phyloP scores from a whole-genome alignment of 2,113 vertebrate species.

The Saccopteryx bilineata region DNA sequence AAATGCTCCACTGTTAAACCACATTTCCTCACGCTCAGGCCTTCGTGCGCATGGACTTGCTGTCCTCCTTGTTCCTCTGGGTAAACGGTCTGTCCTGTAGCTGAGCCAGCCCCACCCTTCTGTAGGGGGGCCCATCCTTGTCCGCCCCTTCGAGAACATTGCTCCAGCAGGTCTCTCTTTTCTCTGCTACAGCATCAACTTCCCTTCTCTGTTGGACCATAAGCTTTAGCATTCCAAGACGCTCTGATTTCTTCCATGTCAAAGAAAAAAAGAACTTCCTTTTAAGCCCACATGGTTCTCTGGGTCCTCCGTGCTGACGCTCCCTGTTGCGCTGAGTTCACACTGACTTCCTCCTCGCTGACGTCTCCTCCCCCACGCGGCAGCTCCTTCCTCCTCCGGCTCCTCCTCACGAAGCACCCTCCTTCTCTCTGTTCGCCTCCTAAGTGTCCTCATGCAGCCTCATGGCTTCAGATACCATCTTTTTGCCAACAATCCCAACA shows the following conservation, averaged over 20 bases:
- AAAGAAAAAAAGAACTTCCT: neutral
- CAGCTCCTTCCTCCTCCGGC: neutral
- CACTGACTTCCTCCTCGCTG: neutral
- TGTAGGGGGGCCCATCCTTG: no score
- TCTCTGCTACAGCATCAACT: neutral
- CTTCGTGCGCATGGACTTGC: neutral
- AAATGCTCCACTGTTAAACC: no score
- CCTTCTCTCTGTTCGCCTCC: neutral
- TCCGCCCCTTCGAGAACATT: neutral
- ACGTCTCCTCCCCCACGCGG: no score
- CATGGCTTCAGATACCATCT: neutral
- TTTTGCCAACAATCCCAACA: neutral
- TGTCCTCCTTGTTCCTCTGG: neutral
- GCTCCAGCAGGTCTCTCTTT: rapidly evolving
- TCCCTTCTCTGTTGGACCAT: neutral
- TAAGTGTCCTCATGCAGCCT: neutral
- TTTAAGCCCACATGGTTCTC: neutral
- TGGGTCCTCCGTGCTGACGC: rapidly evolving
- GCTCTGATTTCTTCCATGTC: neutral
- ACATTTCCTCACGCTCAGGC: neutral
- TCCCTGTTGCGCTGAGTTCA: neutral
- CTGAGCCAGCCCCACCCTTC: neutral
- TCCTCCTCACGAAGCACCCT: rapidly evolving
- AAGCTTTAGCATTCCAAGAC: neutral
- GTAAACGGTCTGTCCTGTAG: no score